Evolutionary conservation across 2,113 vertebrate genomes (phyloP).

Genomic region (Chaetodon auriga): DNA sequence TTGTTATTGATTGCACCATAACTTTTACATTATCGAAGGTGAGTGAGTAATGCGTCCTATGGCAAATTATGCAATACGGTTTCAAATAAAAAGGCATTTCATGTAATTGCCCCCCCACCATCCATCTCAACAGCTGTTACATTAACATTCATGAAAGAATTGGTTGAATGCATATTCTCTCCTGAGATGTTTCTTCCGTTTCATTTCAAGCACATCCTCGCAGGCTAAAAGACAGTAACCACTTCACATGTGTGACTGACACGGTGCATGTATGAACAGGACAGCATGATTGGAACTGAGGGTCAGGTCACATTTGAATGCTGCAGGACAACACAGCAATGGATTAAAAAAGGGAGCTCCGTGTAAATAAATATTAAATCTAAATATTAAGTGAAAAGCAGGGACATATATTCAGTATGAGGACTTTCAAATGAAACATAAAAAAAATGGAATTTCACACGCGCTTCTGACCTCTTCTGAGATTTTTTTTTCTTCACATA

Average conservation of each 20-base stretch:
- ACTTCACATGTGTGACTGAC: constrained; percentile 39
- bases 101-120: constrained; percentile 22
- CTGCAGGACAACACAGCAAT: constrained; percentile 1
- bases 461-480: not conserved
- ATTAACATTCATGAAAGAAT: constrained; percentile 51
- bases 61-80: constrained; percentile 30
- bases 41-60: constrained; percentile 9
- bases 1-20: constrained; percentile 31
- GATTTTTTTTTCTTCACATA: not conserved
- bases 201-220: constrained; percentile 28
- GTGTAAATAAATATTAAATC: not conserved
- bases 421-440: not conserved
- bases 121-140: constrained; percentile 29
- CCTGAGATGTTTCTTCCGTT: constrained; percentile 32
- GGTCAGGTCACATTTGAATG: constrained; percentile 4
- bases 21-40: constrained; percentile 7
- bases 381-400: not conserved
- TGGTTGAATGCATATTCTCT: constrained; percentile 10
- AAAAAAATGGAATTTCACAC: not conserved
- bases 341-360: not conserved
- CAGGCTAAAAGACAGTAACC: constrained; percentile 18
- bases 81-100: constrained; percentile 40
- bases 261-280: constrained; percentile 32
- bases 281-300: constrained; percentile 3
- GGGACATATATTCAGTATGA: not conserved